Conservation (phyloP, 2,797 vertebrate genomes). For the Tadarida brasiliensis region DNA sequence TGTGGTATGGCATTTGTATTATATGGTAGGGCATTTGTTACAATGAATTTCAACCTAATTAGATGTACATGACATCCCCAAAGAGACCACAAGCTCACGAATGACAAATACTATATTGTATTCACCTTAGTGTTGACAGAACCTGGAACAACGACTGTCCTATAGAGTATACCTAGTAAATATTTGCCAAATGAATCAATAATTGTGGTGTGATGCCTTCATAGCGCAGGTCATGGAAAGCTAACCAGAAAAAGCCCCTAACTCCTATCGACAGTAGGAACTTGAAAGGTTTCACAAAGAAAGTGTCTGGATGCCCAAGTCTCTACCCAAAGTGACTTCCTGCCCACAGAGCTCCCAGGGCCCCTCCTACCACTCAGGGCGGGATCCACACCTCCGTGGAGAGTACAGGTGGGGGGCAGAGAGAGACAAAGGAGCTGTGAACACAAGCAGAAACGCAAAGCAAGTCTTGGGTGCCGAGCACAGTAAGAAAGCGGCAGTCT, state of each 20-base stretch:
- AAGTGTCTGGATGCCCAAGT: neutral
- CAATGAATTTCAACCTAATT: neutral
- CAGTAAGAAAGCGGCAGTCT: neutral
- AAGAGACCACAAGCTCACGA: neutral
- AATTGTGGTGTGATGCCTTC: neutral
- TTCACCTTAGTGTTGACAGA: neutral
- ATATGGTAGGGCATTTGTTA: neutral
- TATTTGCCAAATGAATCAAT: neutral
- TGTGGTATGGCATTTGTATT: neutral
- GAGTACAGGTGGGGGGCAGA: neutral
- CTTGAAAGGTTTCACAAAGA: neutral
- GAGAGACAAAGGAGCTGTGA: neutral
- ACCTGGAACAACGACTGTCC: neutral
- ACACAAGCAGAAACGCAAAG: neutral
- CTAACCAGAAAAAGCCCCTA: neutral
- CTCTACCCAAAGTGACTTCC: neutral
- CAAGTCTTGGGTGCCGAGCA: too few species aligned
- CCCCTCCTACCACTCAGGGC: neutral
- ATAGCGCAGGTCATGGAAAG: neutral
- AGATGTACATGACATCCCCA: neutral
- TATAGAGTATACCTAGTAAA: neutral
- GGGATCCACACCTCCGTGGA: neutral
- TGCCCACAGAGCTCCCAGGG: neutral
- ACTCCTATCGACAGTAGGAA: neutral
- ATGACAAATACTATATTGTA: neutral